Base-by-base conservation (phyloP, 1,140 invertebrate genomes). In the Bicyclus anynana region DNA sequence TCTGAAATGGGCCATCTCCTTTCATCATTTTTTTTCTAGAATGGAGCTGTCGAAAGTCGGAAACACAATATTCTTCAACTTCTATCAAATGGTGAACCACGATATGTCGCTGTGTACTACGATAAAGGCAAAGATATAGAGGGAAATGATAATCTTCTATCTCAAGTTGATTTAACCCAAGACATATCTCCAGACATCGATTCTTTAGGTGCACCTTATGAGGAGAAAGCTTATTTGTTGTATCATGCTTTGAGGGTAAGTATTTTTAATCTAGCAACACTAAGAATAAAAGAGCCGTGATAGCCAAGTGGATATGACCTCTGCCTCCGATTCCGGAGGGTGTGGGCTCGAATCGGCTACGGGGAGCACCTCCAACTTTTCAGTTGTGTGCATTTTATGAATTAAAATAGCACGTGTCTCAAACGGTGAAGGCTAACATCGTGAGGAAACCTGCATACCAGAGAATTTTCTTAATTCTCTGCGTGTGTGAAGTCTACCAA, bases 221-320 rank as follows among this genome's bases (percentile, higher is more conserved):
- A 69, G 13, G 53, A 66, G 35, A 58, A 59, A 16, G 61, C 61
- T 0, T 68, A 68, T 23, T 42, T 71, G 14, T 27, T 74, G 4
- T 65, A 67, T 51, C 59, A 72, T 33, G 21, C 68, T 9, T 50
- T 73, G 46, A 56, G 73, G 42, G 70, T 76, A 58, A 37, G 0
- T 7, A 27, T 37, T 37, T 3, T 3, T 37, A 14, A 10, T 37
- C 13, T n/a, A n/a, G n/a, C n/a, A n/a, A n/a, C n/a, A n/a, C n/a
- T n/a, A n/a, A n/a, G n/a, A n/a, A n/a, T n/a, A n/a, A n/a, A n/a
- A n/a, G n/a, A n/a, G n/a, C n/a, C n/a, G n/a, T n/a, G n/a, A n/a
- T n/a, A n/a, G n/a, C n/a, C n/a, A n/a, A n/a, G n/a, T n/a, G n/a
- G n/a, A n/a, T n/a, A n/a, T n/a, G n/a, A n/a, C n/a, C n/a, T n/a